Percentiles rank a stretch among this genome's conserved stretches.
Evolutionary conservation across 2,797 vertebrate species (phyloP).

Genomic region (Molossus molossus): DNA sequence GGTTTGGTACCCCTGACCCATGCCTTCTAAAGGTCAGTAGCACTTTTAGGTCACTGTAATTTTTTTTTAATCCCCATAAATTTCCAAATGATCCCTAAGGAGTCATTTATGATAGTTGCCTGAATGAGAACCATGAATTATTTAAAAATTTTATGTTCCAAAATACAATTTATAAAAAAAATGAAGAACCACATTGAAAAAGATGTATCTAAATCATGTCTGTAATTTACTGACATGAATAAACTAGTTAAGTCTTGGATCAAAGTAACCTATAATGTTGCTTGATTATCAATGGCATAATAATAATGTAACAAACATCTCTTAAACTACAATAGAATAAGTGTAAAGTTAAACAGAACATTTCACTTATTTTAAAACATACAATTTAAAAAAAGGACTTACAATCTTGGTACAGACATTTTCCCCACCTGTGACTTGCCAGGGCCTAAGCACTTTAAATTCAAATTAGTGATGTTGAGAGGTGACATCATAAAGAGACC

Average conservation of each 20-base stretch:
- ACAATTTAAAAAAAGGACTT: conserved; percentile 76
- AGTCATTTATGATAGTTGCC: neutral
- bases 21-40: neutral
- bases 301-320: neutral
- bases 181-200: neutral
- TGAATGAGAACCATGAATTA: neutral
- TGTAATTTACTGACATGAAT: conserved; percentile 18
- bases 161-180: conserved; percentile 7
- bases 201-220: neutral
- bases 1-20: neutral
- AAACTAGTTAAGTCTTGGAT: neutral
- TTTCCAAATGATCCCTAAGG: neutral
- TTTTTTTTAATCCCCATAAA: neutral
- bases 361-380: conserved; percentile 60
- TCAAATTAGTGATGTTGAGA: conserved; percentile 56
- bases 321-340: conserved; percentile 24
- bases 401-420: conserved; percentile 86
- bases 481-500: conserved; percentile 81
- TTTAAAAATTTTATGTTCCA: neutral
- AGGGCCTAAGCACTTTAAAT: conserved; percentile 65
- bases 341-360: neutral
- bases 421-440: conserved; percentile 77
- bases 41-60: neutral
- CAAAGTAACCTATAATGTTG: neutral
- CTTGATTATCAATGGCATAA: neutral